Evolutionary conservation across 2,113 vertebrate species (phyloP).

Genomic region (Tupaia chinensis): DNA sequence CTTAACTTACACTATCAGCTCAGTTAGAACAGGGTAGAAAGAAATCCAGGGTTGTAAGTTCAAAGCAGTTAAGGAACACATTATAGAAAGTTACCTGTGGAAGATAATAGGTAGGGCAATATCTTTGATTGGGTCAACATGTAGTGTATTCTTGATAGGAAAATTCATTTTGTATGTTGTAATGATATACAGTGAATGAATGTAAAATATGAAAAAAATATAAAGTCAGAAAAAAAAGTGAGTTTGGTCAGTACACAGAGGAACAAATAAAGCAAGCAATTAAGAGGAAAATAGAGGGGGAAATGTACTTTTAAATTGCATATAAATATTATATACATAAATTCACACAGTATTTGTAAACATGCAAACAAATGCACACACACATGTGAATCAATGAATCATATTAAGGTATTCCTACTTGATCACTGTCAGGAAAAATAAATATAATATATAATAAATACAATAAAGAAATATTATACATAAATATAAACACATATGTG

Average conservation of each 20-base stretch:
- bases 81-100: too few relatives aligned
- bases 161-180: too few relatives aligned
- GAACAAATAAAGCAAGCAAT: not conserved
- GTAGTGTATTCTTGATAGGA: too few relatives aligned
- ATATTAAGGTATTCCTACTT: slow-evolving; percentile 6
- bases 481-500: not conserved
- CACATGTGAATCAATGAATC: not conserved
- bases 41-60: not conserved
- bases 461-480: not conserved
- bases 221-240: not conserved
- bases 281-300: too few relatives aligned
- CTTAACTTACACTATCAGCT: not conserved
- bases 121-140: too few relatives aligned
- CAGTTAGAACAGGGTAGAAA: not conserved
- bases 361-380: not conserved
- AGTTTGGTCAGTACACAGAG: not conserved
- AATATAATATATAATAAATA: not conserved
- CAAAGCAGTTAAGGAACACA: not conserved
- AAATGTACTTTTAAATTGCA: not conserved
- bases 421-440: not conserved
- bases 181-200: too few relatives aligned
- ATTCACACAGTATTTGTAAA: not conserved
- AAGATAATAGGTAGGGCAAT: too few relatives aligned
- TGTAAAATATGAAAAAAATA: too few relatives aligned
- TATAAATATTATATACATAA: not conserved